A percentile compares a stretch with the other conserved stretches of the same genome.
Evolutionary conservation across 1,140 invertebrate genomes (phyloP).

Genomic region (Zeugodacus cucurbitae): DNA sequence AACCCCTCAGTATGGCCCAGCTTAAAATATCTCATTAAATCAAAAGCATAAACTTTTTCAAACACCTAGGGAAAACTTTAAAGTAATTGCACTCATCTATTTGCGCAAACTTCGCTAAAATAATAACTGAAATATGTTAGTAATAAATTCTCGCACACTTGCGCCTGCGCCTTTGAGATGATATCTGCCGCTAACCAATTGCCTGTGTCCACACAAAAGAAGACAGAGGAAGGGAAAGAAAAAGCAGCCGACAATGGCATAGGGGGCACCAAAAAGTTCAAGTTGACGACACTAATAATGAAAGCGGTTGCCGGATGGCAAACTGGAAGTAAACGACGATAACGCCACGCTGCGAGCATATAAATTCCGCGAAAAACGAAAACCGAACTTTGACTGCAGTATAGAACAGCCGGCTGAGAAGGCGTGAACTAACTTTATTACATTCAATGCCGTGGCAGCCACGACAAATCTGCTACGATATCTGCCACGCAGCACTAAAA

Average conservation of each 20-base stretch:
- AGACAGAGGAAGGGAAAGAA: background rate
- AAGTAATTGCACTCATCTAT: constrained; percentile 28
- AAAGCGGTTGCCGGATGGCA: background rate
- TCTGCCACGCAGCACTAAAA: background rate
- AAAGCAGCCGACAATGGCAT: background rate
- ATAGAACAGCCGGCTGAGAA: background rate
- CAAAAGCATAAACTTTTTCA: no score
- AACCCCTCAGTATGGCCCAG: no score
- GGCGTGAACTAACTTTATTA: constrained; percentile 33
- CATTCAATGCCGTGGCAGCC: background rate
- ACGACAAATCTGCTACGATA: background rate
- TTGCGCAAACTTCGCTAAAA: background rate
- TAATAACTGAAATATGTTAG: constrained; percentile 30
- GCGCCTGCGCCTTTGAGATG: background rate
- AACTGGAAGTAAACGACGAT: background rate
- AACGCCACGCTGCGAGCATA: background rate
- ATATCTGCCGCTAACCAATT: background rate
- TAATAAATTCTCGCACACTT: background rate
- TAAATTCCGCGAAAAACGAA: background rate
- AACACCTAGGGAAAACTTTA: background rate
- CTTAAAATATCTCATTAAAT: no score
- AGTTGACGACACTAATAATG: constrained; percentile 29
- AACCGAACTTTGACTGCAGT: background rate
- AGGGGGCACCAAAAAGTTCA: constrained; percentile 1
- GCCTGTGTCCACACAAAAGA: background rate